Conservation (phyloP, 2,113 vertebrate species). For the Cacatua alba region DNA sequence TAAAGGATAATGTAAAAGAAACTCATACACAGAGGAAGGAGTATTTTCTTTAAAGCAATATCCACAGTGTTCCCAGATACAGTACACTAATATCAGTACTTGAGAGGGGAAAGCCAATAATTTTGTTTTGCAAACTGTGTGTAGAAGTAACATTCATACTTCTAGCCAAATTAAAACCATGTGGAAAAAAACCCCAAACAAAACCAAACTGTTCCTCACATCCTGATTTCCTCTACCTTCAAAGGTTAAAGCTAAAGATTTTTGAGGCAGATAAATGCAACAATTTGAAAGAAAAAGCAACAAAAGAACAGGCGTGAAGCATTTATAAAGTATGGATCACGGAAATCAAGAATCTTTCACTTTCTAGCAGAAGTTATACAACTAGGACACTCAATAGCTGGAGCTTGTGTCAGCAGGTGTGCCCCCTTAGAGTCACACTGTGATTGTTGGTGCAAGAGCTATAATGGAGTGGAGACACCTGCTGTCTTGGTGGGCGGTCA, state of each 20-base stretch:
- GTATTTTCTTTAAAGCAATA: background rate
- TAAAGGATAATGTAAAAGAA: background rate
- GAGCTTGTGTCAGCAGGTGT: background rate
- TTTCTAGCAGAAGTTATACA: background rate
- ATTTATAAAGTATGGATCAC: background rate
- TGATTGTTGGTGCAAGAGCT: background rate
- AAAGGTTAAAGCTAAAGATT: background rate
- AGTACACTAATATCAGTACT: background rate
- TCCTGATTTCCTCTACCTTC: background rate
- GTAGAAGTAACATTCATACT: background rate
- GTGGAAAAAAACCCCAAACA: background rate
- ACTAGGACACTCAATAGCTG: background rate
- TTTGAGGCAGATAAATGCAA: background rate
- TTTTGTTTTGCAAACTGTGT: background rate
- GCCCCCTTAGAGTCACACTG: background rate
- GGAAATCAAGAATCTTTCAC: background rate
- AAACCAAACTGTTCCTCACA: background rate
- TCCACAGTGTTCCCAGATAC: background rate
- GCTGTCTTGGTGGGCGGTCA: accelerated
- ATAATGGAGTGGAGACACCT: background rate
- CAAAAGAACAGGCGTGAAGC: background rate
- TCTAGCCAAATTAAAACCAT: background rate
- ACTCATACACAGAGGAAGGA: background rate
- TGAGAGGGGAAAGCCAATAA: background rate
- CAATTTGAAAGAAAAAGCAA: background rate